A percentile compares a stretch with the other conserved stretches of the same genome.
Evolutionary conservation across 2,113 vertebrate genomes (phyloP).

Genomic region (Arothron firmamentum): DNA sequence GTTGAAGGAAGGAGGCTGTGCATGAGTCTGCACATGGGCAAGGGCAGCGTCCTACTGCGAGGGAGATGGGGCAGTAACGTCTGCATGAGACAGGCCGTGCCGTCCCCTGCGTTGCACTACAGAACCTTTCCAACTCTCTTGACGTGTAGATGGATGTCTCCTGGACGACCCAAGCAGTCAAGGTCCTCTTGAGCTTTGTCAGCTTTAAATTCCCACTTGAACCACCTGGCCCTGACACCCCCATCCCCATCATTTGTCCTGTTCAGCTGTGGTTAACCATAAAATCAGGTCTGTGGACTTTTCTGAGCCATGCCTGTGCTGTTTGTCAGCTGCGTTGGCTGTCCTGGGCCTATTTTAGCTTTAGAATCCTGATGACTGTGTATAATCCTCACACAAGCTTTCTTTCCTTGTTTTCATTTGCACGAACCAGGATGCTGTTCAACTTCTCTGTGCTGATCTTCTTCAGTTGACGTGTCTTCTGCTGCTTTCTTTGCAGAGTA

Average conservation of each 20-base stretch:
- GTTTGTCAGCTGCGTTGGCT: constrained; percentile 32
- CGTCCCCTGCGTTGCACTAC: constrained; percentile 30
- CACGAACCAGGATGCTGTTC: constrained; percentile 28
- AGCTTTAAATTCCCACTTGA: not conserved
- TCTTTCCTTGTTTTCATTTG: constrained; percentile 36
- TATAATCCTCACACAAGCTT: constrained; percentile 19
- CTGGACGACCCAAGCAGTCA: not conserved
- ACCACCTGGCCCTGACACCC: constrained; percentile 7
- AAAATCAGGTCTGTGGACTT: constrained; percentile 53
- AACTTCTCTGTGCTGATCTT: constrained; percentile 22
- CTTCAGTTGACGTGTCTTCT: constrained; percentile 20
- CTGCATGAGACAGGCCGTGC: constrained; percentile 43
- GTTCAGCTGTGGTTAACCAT: constrained; percentile 64
- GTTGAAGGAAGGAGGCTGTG: constrained; percentile 40
- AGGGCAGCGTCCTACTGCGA: constrained; percentile 37
- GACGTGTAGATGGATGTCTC: constrained; percentile 49
- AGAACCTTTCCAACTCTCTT: constrained; percentile 44
- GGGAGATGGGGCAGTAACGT: constrained; percentile 43
- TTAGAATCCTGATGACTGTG: constrained; percentile 14
- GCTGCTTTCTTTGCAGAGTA: constrained; percentile 31
- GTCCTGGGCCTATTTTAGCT: constrained; percentile 23
- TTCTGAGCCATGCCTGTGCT: constrained; percentile 54
- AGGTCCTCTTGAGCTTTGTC: constrained; percentile 46
- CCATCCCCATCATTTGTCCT: constrained; percentile 33
- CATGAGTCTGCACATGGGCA: constrained; percentile 31